Evolutionary conservation across 1,140 invertebrate species (phyloP).

Genomic region (Drosophila leontia): DNA sequence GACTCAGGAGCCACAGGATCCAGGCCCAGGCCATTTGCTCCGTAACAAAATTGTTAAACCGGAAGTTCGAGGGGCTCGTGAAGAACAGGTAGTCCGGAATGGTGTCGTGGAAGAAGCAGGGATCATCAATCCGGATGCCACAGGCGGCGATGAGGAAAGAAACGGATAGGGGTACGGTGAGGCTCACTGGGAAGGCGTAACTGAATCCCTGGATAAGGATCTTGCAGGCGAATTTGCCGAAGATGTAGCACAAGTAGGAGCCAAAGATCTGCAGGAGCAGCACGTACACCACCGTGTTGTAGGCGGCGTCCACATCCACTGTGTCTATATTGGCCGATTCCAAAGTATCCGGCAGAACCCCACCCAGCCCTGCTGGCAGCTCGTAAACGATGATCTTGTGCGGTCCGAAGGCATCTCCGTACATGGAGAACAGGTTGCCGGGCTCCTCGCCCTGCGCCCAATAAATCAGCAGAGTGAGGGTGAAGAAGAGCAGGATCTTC

Average conservation of each 20-base stretch:
- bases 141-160: slow-evolving; percentile 95
- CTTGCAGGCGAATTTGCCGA: slow-evolving; percentile 98
- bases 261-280: slow-evolving; percentile 93
- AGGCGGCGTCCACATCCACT: slow-evolving; percentile 88
- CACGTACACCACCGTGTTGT: slow-evolving; percentile 91
- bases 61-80: slow-evolving; percentile 92
- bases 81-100: slow-evolving; percentile 96
- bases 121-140: slow-evolving; percentile 93
- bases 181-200: slow-evolving; percentile 96
- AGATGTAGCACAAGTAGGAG: slow-evolving; percentile 95
- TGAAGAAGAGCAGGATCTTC: slow-evolving; percentile 94
- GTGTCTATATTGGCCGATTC: slow-evolving; percentile 90
- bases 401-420: slow-evolving; percentile 90
- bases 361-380: slow-evolving; percentile 86
- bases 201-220: slow-evolving; percentile 98
- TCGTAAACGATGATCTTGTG: slow-evolving; percentile 93
- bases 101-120: slow-evolving; percentile 93
- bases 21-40: slow-evolving; percentile 96
- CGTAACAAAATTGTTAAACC: slow-evolving; percentile 93
- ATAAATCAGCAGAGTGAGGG: slow-evolving; percentile 90
- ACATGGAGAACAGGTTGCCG: slow-evolving; percentile 91
- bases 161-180: slow-evolving; percentile 95
- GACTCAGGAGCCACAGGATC: slow-evolving; percentile 96
- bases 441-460: slow-evolving; percentile 91
- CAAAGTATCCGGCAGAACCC: slow-evolving; percentile 89